These are phyloP conservation scores for Grapholita molesta DNA, from an alignment of 1,140 invertebrate species.

Conservation along the genomic window DNA sequence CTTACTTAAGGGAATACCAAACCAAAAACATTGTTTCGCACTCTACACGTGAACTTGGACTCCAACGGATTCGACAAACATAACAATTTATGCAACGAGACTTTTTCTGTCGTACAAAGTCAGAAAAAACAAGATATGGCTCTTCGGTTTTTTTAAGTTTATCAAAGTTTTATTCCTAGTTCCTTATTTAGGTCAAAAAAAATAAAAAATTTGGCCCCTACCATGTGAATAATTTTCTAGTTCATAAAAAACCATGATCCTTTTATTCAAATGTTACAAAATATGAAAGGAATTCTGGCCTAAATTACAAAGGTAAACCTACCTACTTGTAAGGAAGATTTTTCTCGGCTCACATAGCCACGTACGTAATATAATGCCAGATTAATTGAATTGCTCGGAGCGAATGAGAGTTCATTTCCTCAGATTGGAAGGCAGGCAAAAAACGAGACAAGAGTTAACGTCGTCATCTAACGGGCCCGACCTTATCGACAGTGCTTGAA, in stretches of 20 bases:
- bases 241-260: not conserved
- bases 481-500: slow-evolving; percentile 6
- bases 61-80: not conserved
- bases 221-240: slow-evolving; percentile 13
- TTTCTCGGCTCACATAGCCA: slow-evolving; percentile 22
- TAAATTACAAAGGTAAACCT: not conserved
- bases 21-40: not conserved
- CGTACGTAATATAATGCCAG: slow-evolving; percentile 40
- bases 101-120: too few species aligned
- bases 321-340: slow-evolving; percentile 21
- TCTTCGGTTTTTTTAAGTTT: too few species aligned
- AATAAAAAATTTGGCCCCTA: too few species aligned
- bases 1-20: not conserved
- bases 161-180: too few species aligned
- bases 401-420: slow-evolving; percentile 31
- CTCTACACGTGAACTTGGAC: not conserved
- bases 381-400: slow-evolving; percentile 54
- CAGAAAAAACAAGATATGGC: too few species aligned
- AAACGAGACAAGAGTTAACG: slow-evolving; percentile 25
- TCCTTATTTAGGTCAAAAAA: too few species aligned
- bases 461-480: slow-evolving; percentile 20
- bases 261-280: not conserved
- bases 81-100: not conserved
- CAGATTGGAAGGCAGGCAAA: slow-evolving; percentile 23
- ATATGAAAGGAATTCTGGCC: not conserved